Evolutionary conservation across 1,140 invertebrate species (phyloP).

Genomic region (Meloidogyne exigua): DNA sequence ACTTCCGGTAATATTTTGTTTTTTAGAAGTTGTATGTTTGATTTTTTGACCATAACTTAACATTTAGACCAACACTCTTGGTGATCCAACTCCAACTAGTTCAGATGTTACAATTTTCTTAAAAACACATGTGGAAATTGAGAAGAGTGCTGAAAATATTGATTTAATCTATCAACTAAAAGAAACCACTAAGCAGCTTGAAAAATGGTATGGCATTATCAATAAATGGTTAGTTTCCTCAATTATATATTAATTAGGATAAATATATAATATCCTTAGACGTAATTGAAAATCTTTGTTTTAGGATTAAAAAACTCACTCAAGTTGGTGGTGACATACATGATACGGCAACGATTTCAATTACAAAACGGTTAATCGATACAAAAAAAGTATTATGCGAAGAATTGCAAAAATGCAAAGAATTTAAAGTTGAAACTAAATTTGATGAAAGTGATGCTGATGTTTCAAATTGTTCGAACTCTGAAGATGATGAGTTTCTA

Average conservation of each 20-base stretch:
- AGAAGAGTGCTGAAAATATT: constrained; percentile 31
- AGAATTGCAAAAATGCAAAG: constrained; percentile 36
- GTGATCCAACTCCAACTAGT: constrained; percentile 19
- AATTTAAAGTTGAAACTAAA: constrained; percentile 32
- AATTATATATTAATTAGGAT: too few relatives aligned
- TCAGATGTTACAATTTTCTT: constrained; percentile 21
- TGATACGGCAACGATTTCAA: neutral
- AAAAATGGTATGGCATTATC: constrained; percentile 18
- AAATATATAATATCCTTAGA: too few relatives aligned
- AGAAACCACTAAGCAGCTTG: constrained; percentile 26
- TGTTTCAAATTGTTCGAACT: constrained; percentile 11
- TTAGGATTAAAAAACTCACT: constrained; percentile 40
- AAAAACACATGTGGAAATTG: constrained; percentile 10
- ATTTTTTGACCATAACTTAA: too few relatives aligned
- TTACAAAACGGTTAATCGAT: constrained; percentile 35
- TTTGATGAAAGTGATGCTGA: constrained; percentile 9
- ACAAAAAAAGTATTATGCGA: constrained; percentile 27
- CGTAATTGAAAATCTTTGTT: neutral
- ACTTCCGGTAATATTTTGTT: neutral
- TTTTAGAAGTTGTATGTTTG: neutral
- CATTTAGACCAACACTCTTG: neutral
- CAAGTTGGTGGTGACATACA: constrained; percentile 27
- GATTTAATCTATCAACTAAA: constrained; percentile 32
- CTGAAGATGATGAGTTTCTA: constrained; percentile 39
- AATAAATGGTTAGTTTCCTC: constrained; percentile 30